A percentile compares a stretch with the other conserved stretches of the same genome.
Conservation (phyloP, 2,888 invertebrate genomes). For the Ptychoptera contaminata region DNA sequence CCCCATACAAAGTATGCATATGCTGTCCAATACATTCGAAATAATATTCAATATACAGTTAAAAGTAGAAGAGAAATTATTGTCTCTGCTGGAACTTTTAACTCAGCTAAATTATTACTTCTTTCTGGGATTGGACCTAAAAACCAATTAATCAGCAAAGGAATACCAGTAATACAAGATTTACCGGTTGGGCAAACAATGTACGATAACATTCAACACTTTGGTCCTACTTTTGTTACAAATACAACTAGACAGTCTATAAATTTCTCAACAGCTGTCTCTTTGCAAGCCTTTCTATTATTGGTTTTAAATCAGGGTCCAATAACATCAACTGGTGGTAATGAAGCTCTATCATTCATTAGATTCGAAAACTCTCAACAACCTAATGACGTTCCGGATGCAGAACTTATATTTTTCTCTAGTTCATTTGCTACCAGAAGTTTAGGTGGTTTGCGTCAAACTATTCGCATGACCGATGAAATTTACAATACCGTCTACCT, state of each 20-base stretch:
- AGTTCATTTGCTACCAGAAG: conserved; percentile 46
- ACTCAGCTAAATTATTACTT: conserved; percentile 72
- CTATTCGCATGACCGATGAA: conserved; percentile 39
- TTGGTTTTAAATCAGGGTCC: conserved; percentile 28
- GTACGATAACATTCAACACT: conserved; percentile 42
- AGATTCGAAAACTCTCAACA: conserved; percentile 40
- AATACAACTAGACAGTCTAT: conserved; percentile 22
- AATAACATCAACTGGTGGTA: conserved; percentile 42
- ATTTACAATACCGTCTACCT: conserved; percentile 39
- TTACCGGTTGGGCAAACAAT: conserved; percentile 45
- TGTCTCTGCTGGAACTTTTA: conserved; percentile 64
- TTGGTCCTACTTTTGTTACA: conserved; percentile 31
- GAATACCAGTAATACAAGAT: conserved; percentile 39
- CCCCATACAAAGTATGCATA: conserved; percentile 38
- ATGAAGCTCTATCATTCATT: conserved; percentile 49
- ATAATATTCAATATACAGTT: conserved; percentile 30
- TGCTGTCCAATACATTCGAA: conserved; percentile 45
- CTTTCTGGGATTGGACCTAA: conserved; percentile 50
- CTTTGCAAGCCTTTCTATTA: conserved; percentile 4
- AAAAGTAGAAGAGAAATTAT: conserved; percentile 58
- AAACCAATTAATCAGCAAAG: conserved; percentile 31
- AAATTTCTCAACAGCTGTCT: conserved; percentile 4
- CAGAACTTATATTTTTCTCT: conserved; percentile 46
- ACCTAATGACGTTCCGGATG: conserved; percentile 45
- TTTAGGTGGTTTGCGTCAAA: conserved; percentile 36